These are phyloP conservation scores for Xanthia togata DNA, from an alignment of 2,888 invertebrate genomes.

Conservation along the genomic window DNA sequence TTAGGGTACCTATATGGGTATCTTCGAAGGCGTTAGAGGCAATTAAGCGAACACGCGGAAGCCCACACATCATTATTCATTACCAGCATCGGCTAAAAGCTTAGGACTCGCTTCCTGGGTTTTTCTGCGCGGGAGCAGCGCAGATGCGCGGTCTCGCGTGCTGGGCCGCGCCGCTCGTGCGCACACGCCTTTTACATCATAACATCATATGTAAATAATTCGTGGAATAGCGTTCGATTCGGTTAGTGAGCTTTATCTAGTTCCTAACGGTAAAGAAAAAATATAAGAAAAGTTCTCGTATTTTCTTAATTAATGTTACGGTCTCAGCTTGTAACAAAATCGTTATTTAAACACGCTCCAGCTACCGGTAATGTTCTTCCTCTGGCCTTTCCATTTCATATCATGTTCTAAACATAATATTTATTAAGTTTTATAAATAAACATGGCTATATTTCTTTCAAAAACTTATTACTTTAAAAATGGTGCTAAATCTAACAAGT, in stretches of 20 bases:
- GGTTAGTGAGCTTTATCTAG: slow-evolving; percentile 76
- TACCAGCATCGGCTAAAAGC: slow-evolving; percentile 81
- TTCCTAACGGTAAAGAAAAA: slow-evolving; percentile 75
- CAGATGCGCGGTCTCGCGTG: slow-evolving; percentile 75
- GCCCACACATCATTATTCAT: slow-evolving; percentile 84
- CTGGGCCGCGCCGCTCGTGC: slow-evolving; percentile 80
- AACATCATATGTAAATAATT: slow-evolving; percentile 73
- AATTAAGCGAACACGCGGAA: slow-evolving; percentile 86
- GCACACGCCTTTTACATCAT: slow-evolving; percentile 80
- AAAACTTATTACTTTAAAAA: neutral
- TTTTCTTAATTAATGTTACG: slow-evolving; percentile 53
- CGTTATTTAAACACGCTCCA: slow-evolving; percentile 27
- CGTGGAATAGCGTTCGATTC: slow-evolving; percentile 72
- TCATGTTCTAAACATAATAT: slow-evolving; percentile 9
- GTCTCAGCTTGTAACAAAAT: slow-evolving; percentile 23
- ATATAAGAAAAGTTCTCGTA: slow-evolving; percentile 26
- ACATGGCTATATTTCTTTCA: neutral
- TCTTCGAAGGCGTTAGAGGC: slow-evolving; percentile 65
- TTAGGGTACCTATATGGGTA: slow-evolving; percentile 50
- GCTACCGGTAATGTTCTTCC: slow-evolving; percentile 7
- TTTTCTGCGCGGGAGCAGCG: slow-evolving; percentile 78
- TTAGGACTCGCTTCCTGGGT: slow-evolving; percentile 82
- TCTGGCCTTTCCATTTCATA: slow-evolving; percentile 3
- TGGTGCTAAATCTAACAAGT: neutral
- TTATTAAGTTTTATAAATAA: neutral